Percentiles rank a stretch among this genome's conserved stretches.
phyloP scores from a whole-genome alignment of 2,888 invertebrate genomes.

The Oxytorus armatus region DNA sequence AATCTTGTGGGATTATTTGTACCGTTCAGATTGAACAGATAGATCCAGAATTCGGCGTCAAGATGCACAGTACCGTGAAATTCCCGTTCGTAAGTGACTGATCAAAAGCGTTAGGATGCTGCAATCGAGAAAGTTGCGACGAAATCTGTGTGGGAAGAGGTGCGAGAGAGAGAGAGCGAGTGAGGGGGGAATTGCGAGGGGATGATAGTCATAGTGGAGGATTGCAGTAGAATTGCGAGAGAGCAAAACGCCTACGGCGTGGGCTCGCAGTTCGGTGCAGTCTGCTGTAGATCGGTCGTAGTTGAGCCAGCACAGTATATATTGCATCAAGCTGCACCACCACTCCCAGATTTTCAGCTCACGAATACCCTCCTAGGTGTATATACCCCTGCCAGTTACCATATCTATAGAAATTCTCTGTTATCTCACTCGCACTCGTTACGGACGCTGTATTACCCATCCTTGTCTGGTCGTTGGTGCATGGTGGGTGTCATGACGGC shows the following conservation, averaged over 20 bases:
- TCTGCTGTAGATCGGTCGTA: conserved; percentile 54
- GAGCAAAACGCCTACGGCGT: conserved; percentile 42
- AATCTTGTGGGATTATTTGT: not conserved
- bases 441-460: no score
- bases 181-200: conserved; percentile 26
- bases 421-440: conserved; percentile 55
- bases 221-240: conserved; percentile 48
- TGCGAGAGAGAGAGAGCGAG: conserved; percentile 57
- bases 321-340: conserved; percentile 32
- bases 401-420: conserved; percentile 48
- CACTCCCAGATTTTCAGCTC: conserved; percentile 42
- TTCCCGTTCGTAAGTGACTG: conserved; percentile 32
- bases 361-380: conserved; percentile 30
- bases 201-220: conserved; percentile 31
- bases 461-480: conserved; percentile 79
- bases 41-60: not conserved
- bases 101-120: conserved; percentile 47
- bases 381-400: conserved; percentile 43
- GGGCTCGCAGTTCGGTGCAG: conserved; percentile 51
- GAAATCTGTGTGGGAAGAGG: conserved; percentile 58
- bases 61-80: conserved; percentile 26
- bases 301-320: conserved; percentile 55
- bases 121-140: conserved; percentile 51
- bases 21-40: conserved; percentile 2
- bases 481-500: conserved; percentile 82